These are phyloP conservation scores for Cherax destructor DNA, from an alignment of 1,140 invertebrate genomes.

Conservation along the genomic window DNA sequence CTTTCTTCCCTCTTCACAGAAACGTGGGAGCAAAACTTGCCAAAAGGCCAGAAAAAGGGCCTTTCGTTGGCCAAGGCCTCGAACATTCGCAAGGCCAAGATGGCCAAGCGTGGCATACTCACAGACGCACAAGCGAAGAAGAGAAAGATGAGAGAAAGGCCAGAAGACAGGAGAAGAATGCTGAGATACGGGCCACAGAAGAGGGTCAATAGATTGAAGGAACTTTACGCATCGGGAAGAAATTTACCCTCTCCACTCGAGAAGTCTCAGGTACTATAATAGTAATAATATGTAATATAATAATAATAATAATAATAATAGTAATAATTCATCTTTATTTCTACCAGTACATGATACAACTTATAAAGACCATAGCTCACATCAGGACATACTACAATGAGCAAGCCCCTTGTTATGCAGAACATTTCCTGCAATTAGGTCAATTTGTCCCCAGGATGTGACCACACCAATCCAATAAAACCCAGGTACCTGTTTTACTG, in stretches of 20 bases:
- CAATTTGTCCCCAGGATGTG: too few species aligned
- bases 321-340: too few species aligned
- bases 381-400: too few species aligned
- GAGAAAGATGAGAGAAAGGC: slow-evolving; percentile 18
- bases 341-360: too few species aligned
- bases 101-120: background rate
- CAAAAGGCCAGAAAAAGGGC: slow-evolving; percentile 48
- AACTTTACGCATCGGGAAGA: background rate
- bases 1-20: background rate
- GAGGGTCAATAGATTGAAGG: background rate
- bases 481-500: too few species aligned
- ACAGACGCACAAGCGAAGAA: background rate
- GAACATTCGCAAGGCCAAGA: slow-evolving; percentile 28
- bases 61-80: slow-evolving; percentile 10
- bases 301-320: too few species aligned
- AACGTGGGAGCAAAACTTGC: slow-evolving; percentile 34
- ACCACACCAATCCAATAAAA: too few species aligned
- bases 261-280: slow-evolving; percentile 25
- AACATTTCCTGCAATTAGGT: too few species aligned
- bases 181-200: background rate
- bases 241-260: slow-evolving; percentile 13
- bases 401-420: too few species aligned
- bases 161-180: slow-evolving; percentile 2
- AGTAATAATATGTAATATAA: too few species aligned
- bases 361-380: too few species aligned